Evolutionary conservation across 2,113 vertebrate species (phyloP).

Genomic region (Grallaria varia): DNA sequence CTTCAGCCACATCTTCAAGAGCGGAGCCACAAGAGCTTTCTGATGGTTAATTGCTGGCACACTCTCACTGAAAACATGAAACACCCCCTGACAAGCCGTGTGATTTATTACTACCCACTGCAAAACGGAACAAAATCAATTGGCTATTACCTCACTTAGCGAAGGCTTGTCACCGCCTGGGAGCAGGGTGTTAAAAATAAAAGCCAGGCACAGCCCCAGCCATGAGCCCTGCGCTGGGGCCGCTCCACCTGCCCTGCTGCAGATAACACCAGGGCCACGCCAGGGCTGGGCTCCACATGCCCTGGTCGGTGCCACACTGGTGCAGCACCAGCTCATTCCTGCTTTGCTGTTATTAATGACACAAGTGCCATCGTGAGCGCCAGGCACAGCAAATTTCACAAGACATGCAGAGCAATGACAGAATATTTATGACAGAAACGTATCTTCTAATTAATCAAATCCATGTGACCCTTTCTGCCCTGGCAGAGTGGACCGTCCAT

Average conservation of each 20-base stretch:
- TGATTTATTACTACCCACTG: conserved; percentile 96
- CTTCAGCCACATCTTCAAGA: conserved; percentile 50
- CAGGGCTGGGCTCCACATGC: accelerated
- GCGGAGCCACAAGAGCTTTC: conserved; percentile 78
- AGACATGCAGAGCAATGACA: not conserved
- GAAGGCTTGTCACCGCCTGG: conserved; percentile 89
- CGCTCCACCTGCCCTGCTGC: not conserved
- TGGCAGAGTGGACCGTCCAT: accelerated
- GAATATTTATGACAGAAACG: not conserved
- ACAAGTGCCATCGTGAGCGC: not conserved
- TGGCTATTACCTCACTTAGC: conserved; percentile 97
- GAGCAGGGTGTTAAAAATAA: conserved; percentile 88
- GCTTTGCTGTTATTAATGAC: not conserved
- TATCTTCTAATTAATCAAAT: not conserved
- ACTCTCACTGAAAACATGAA: conserved; percentile 86
- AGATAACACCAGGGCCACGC: not conserved
- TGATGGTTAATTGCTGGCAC: conserved; percentile 92
- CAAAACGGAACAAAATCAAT: conserved; percentile 97
- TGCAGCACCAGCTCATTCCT: not conserved
- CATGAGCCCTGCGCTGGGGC: not conserved
- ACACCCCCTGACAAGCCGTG: conserved; percentile 86
- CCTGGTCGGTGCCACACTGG: accelerated
- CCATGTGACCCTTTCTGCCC: not conserved
- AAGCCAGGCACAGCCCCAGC: conserved; percentile 75
- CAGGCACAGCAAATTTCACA: not conserved